These are phyloP conservation scores for Mya arenaria DNA, from an alignment of 1,140 invertebrate genomes.

Conservation along the genomic window DNA sequence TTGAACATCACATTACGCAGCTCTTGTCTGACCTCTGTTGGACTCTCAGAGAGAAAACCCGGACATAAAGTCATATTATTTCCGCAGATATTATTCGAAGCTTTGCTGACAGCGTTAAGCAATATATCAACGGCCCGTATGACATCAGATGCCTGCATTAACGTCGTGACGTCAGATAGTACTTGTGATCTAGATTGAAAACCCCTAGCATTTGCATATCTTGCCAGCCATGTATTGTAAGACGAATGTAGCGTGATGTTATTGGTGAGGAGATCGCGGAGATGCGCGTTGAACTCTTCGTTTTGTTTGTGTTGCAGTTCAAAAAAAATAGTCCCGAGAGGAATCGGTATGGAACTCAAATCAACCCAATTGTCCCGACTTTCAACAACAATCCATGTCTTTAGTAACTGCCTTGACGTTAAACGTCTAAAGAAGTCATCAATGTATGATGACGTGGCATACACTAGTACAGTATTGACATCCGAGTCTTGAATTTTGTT, in stretches of 20 bases:
- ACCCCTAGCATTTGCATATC: constrained; percentile 22
- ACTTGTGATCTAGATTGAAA: no score
- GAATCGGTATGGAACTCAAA: constrained; percentile 50
- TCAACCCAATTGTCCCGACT: constrained; percentile 62
- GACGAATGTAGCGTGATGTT: neutral
- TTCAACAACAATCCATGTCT: constrained; percentile 66
- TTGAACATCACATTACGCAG: constrained; percentile 43
- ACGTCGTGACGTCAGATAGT: neutral
- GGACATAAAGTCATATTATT: constrained; percentile 59
- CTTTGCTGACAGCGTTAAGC: constrained; percentile 49
- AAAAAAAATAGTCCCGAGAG: constrained; percentile 64
- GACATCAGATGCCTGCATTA: constrained; percentile 30
- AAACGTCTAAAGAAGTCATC: neutral
- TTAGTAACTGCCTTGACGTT: neutral
- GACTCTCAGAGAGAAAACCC: constrained; percentile 47
- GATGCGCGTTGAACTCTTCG: constrained; percentile 58
- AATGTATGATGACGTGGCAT: neutral
- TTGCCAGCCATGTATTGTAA: constrained; percentile 50
- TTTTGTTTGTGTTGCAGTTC: constrained; percentile 62
- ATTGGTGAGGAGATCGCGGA: neutral
- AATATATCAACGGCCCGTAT: constrained; percentile 40
- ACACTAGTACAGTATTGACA: neutral
- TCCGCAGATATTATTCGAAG: constrained; percentile 61
- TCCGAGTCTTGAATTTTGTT: neutral
- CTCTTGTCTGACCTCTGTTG: neutral